A percentile compares a stretch with the other conserved stretches of the same genome.
Evolutionary conservation across 2,113 vertebrate species (phyloP).

Genomic region (Nestor notabilis): DNA sequence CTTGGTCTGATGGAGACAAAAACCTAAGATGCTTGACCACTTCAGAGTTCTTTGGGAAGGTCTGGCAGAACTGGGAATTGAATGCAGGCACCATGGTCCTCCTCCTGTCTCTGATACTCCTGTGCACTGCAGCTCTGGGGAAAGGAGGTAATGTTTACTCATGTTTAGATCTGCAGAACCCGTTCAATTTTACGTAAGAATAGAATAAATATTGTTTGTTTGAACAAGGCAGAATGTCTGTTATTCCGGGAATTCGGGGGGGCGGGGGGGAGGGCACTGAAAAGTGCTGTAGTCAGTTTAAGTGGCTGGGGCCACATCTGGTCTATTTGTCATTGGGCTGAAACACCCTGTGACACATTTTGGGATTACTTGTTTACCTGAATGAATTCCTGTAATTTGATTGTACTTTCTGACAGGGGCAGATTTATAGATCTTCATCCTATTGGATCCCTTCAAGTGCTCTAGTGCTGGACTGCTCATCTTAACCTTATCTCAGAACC

Average conservation of each 20-base stretch:
- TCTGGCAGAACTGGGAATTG: not conserved
- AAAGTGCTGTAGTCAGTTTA: slow-evolving; percentile 42
- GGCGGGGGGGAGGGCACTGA: not conserved
- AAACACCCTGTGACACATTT: not conserved
- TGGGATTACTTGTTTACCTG: slow-evolving; percentile 36
- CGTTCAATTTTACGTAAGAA: slow-evolving; percentile 39
- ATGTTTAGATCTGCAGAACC: slow-evolving; percentile 23
- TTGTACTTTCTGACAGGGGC: slow-evolving; percentile 17
- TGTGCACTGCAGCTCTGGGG: not conserved
- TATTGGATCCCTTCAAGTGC: not conserved
- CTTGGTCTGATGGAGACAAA: not conserved
- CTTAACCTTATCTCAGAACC: not conserved
- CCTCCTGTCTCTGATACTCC: not conserved
- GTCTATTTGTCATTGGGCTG: slow-evolving; percentile 4
- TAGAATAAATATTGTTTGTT: slow-evolving; percentile 55
- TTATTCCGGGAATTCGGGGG: not conserved
- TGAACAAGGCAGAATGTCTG: slow-evolving; percentile 24
- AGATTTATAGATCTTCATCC: not conserved
- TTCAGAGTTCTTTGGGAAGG: not conserved
- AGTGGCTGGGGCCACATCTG: not conserved
- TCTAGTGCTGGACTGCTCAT: not conserved
- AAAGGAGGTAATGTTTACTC: slow-evolving; percentile 41
- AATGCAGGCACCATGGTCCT: not conserved
- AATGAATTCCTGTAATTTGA: slow-evolving; percentile 49
- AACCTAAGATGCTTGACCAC: not conserved